Base-by-base conservation (phyloP, 1,140 invertebrate species). In the Andrena cerasifolii region DNA sequence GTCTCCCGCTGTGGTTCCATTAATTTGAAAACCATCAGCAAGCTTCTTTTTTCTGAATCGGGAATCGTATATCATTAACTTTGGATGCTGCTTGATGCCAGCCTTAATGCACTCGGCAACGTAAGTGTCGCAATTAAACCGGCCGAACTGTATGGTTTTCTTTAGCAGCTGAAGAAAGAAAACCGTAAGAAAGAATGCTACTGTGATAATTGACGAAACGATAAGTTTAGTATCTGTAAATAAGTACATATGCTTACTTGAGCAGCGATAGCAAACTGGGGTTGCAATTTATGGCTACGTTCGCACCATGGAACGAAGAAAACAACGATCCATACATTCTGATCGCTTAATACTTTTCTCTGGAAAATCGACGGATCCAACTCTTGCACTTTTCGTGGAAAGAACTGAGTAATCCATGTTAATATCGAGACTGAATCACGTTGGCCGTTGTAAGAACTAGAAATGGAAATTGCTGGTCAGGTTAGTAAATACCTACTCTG, bases 291-390 rank as follows among this genome's bases (percentile, higher is more conserved):
- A 82, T 95, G 94, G 86, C 96, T 97, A 87, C 95, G 95, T 7
- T 94, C 94, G 91, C 96, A 96, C 95, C 96, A 96, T 0, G 96
- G 95, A 6, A 95, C 95, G 90, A 94, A 97, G 89, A 95, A 97
- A 89, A 96, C 95, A 16, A 97, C 91, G 16, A 96, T 78, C 95
- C 95, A 96, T 83, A 94, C 65, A 5, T 91, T 88, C 18, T 89
- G 87, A 51, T 86, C 92, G 1, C 86, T 85, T 28, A 94, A 79
- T 24, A 95, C 90, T 21, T 92, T 72, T 18, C 89, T 85, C 36
- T 91, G 89, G 54, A 94, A 93, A 10, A 84, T 85, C 2, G 81
- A 78, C 53, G 86, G 85, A 78, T 86, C 89, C 1, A 95, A 87
- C 28, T 91, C 82, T 49, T 87, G 78, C 10, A 94, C 91, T 74